Conservation (phyloP, 2,113 vertebrate species). For the Malurus melanocephalus region DNA sequence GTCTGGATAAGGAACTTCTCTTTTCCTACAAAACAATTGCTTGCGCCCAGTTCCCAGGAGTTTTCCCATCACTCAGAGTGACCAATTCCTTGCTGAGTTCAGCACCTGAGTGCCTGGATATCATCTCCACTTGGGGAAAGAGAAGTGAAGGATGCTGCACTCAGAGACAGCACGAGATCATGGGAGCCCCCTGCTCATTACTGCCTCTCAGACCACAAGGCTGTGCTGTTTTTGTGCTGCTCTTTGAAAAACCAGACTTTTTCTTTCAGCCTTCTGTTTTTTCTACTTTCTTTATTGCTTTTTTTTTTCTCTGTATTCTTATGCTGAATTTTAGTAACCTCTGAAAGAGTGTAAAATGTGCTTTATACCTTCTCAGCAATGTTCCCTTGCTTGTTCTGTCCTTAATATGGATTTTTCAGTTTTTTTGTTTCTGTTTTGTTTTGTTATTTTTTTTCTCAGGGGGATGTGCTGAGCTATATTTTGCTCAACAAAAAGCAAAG, state of each 20-base stretch:
- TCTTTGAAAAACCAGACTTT: not conserved
- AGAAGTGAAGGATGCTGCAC: not conserved
- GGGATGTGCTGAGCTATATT: not conserved
- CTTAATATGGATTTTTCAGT: not conserved
- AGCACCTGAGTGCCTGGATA: not conserved
- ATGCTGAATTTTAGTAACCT: not conserved
- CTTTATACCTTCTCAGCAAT: slow-evolving; percentile 5
- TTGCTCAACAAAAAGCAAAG: not conserved
- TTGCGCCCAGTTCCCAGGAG: not conserved
- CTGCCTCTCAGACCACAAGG: not conserved
- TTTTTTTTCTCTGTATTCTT: not conserved
- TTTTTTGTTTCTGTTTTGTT: not conserved
- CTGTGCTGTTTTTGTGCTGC: not conserved
- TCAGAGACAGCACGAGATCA: not conserved
- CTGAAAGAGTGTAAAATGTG: not conserved
- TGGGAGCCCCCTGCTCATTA: not conserved
- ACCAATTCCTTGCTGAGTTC: not conserved
- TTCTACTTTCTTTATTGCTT: not conserved
- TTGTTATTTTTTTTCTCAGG: not conserved
- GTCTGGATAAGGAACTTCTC: not conserved
- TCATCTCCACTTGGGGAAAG: not conserved
- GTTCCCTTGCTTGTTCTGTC: not conserved
- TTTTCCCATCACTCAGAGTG: not conserved
- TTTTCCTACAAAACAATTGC: not conserved
- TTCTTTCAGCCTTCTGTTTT: not conserved